These are phyloP conservation scores for Oscheius sp. DNA, from an alignment of 2,888 invertebrate species.

Conservation along the genomic window DNA sequence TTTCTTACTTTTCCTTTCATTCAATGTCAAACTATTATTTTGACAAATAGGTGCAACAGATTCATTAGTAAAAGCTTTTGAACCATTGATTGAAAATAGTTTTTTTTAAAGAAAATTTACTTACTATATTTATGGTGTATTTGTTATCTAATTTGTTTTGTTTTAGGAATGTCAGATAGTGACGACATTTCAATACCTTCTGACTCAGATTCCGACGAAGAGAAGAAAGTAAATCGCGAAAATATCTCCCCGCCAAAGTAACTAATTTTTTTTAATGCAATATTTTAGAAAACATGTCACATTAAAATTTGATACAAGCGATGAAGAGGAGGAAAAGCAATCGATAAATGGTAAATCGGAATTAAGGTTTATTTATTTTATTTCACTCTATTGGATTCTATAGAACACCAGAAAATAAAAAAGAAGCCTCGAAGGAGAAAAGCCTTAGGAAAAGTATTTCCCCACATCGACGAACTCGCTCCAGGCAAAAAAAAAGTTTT, in stretches of 20 bases:
- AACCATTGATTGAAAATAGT: too few species aligned
- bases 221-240: not conserved
- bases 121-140: not conserved
- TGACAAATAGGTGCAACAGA: not conserved
- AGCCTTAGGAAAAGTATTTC: not conserved
- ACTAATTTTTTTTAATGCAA: not conserved
- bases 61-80: not conserved
- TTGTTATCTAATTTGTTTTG: not conserved
- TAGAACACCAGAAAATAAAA: not conserved
- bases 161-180: not conserved
- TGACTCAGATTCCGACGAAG: constrained; percentile 7
- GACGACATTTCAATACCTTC: constrained; percentile 26
- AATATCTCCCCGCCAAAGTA: constrained; percentile 2
- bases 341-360: not conserved
- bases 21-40: not conserved
- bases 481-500: not conserved
- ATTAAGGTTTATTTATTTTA: not conserved
- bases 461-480: not conserved
- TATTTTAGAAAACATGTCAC: constrained; percentile 1
- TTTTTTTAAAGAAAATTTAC: not conserved
- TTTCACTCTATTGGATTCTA: not conserved
- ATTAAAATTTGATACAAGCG: constrained; percentile 32
- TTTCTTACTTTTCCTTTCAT: not conserved
- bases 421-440: not conserved
- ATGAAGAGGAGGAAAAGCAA: constrained; percentile 17